These are phyloP conservation scores for Nowickia ferox DNA, from an alignment of 2,888 invertebrate species.

Conservation along the genomic window DNA sequence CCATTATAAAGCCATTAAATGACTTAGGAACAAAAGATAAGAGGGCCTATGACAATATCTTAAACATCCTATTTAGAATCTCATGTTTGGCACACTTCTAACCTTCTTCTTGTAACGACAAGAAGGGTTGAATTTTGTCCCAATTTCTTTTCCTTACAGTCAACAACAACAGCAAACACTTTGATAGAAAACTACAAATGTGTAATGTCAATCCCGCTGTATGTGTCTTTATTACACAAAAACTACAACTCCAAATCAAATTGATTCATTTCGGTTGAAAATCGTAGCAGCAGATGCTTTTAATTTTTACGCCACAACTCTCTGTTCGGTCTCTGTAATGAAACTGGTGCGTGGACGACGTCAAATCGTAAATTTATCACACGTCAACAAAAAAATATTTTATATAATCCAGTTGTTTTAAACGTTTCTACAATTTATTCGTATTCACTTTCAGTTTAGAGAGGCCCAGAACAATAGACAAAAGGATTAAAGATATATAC, in stretches of 20 bases:
- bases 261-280: slow-evolving; percentile 77
- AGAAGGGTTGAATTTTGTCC: slow-evolving; percentile 64
- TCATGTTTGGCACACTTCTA: slow-evolving; percentile 68
- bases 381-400: slow-evolving; percentile 67
- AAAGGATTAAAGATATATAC: slow-evolving; percentile 6
- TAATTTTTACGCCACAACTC: slow-evolving; percentile 47
- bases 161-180: slow-evolving; percentile 22
- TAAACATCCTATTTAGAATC: slow-evolving; percentile 31
- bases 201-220: slow-evolving; percentile 52
- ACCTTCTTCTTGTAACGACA: not conserved
- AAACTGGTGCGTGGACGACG: slow-evolving; percentile 75
- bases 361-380: slow-evolving; percentile 80
- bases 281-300: slow-evolving; percentile 77
- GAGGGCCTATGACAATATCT: slow-evolving; percentile 55
- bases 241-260: slow-evolving; percentile 73
- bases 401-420: slow-evolving; percentile 50
- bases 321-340: slow-evolving; percentile 5
- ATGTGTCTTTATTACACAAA: slow-evolving; percentile 50
- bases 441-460: slow-evolving; percentile 17
- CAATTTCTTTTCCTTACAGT: slow-evolving; percentile 18
- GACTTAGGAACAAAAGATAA: slow-evolving; percentile 36
- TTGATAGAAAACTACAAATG: slow-evolving; percentile 51
- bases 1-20: slow-evolving; percentile 43
- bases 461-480: not conserved
- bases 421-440: slow-evolving; percentile 35